These are phyloP conservation scores for Falcunculus frontatus DNA, from an alignment of 2,113 vertebrate genomes.

Conservation along the genomic window DNA sequence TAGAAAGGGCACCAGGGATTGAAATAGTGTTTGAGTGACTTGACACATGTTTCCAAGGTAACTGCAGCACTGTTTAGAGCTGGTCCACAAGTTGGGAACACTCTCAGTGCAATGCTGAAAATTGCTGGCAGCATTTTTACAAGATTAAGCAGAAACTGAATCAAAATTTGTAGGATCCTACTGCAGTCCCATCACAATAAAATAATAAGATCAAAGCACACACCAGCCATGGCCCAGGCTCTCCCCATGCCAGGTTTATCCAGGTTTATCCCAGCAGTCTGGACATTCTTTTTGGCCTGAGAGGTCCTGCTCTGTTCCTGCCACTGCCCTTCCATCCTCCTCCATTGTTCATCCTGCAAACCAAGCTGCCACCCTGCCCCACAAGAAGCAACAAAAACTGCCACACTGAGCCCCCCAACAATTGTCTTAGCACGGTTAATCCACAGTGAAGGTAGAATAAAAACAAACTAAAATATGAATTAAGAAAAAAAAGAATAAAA, in stretches of 20 bases:
- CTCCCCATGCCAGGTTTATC: neutral
- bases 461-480: neutral
- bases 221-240: neutral
- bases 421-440: neutral
- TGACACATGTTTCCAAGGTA: neutral
- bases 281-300: neutral
- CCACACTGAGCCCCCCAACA: neutral
- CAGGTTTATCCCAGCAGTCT: neutral
- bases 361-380: neutral
- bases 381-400: neutral
- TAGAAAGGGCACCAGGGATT: neutral
- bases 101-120: neutral
- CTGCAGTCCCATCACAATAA: neutral
- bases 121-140: neutral
- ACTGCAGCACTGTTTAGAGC: neutral
- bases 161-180: neutral
- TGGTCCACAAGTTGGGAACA: neutral
- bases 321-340: neutral
- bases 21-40: neutral
- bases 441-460: neutral
- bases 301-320: neutral
- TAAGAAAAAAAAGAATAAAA: neutral
- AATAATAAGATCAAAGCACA: neutral
- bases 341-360: neutral
- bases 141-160: neutral